phyloP scores from a whole-genome alignment of 2,113 vertebrate species.

The Casuarius casuarius region DNA sequence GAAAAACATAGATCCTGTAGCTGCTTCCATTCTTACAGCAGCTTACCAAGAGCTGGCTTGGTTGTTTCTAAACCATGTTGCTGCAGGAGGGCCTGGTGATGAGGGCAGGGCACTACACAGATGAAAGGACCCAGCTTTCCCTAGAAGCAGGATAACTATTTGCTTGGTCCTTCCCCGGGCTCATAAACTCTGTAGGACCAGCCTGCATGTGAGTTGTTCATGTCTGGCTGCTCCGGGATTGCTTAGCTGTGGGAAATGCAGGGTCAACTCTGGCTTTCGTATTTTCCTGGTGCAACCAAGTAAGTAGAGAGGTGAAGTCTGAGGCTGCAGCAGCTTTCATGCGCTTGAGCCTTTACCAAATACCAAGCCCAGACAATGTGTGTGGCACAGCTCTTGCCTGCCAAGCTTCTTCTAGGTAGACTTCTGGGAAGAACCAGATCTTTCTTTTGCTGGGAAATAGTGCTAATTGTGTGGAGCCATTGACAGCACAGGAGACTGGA shows the following conservation, averaged over 20 bases:
- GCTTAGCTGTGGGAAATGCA: not conserved
- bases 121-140: not conserved
- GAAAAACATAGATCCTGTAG: not conserved
- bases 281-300: not conserved
- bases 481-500: not conserved
- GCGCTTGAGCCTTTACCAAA: not conserved
- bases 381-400: not conserved
- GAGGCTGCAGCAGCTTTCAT: not conserved
- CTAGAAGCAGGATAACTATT: not conserved
- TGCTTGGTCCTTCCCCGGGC: not conserved
- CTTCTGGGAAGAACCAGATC: not conserved
- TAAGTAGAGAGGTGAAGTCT: not conserved
- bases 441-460: fast-evolving
- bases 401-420: not conserved
- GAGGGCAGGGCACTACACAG: not conserved
- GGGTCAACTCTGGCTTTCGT: not conserved
- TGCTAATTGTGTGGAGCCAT: not conserved
- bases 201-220: not conserved
- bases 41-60: not conserved
- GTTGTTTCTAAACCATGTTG: not conserved
- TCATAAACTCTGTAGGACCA: not conserved
- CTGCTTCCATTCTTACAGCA: not conserved
- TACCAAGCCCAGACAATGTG: not conserved
- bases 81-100: not conserved
- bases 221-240: not conserved